Base-by-base conservation (phyloP, 2,797 vertebrate genomes). In the Pipistrellus kuhlii region DNA sequence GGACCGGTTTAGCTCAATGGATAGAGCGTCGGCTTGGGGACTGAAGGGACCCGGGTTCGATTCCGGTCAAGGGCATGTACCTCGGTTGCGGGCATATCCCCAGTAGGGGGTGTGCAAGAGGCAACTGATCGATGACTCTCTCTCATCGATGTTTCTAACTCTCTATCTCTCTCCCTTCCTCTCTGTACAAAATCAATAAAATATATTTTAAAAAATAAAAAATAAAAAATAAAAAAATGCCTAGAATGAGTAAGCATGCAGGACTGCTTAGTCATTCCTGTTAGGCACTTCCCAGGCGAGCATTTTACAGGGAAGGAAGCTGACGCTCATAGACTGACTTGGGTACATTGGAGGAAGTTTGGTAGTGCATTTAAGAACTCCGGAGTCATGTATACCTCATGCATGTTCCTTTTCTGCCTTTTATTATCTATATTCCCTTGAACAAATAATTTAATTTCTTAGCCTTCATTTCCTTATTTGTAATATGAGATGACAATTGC, bases 181-280 rank as follows among this genome's bases (percentile, higher is more conserved):
- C n/a, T n/a, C n/a, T n/a, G n/a, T n/a, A n/a, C n/a, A n/a, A n/a
- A n/a, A n/a, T n/a, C n/a, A n/a, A n/a, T n/a, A n/a, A n/a, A n/a
- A n/a, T n/a, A n/a, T n/a, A 72, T 68, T 71, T 77, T 78, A 75
- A 75, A 90, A 90, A 92, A 57, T 77, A 83, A 75, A 75, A 90
- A 90, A 92, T 51, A 75, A 75, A 90, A 90, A 92, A 57, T 77
- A 83, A 75, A 75, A 90, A 90, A 92, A 57, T 51, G 41, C 72
- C 46, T 76, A 51, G 53, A 35, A 77, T 38, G 57, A 77, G 32
- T 57, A 69, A 80, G 13, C 30, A 51, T 78, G 93, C 51, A 62
- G 80, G 32, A 35, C 46, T 85, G n/a, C 68, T 75, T 85, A 62
- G 41, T 71, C 64, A 62, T 30, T 82, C 44, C 35, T 68, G 15